phyloP scores from a whole-genome alignment of 2,113 vertebrate genomes.

The Dendrocopos noguchii region DNA sequence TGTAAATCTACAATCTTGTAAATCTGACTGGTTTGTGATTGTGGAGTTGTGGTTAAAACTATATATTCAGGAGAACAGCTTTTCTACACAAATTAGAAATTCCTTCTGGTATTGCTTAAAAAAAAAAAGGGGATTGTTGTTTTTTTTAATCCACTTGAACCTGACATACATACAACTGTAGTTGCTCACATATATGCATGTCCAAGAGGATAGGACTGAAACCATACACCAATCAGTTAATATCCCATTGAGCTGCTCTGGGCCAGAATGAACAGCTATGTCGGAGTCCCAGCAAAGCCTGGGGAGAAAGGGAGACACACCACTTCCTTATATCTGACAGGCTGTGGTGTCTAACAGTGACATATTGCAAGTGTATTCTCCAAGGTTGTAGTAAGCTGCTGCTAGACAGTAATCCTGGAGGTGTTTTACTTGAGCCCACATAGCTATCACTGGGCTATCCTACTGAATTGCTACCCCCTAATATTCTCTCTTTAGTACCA shows the following conservation, averaged over 20 bases:
- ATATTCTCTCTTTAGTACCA: background rate
- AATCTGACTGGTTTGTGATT: background rate
- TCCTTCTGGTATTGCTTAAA: background rate
- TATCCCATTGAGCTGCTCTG: background rate
- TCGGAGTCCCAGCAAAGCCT: background rate
- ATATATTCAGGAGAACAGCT: background rate
- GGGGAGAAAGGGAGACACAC: background rate
- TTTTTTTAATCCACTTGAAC: background rate
- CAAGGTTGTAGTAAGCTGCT: background rate
- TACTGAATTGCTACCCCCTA: background rate
- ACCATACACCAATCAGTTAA: background rate
- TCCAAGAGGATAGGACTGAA: background rate
- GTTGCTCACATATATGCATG: accelerated
- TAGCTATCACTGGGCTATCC: background rate
- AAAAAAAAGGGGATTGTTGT: background rate
- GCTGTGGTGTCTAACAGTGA: background rate
- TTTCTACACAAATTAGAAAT: background rate
- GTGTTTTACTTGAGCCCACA: background rate
- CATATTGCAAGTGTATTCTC: background rate
- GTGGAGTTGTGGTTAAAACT: background rate
- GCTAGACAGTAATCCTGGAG: background rate
- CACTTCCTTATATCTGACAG: background rate
- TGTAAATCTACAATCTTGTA: background rate
- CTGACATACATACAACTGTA: too few species aligned
- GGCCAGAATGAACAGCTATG: background rate